Base-by-base conservation (phyloP, 2,888 invertebrate species). In the Sinotaia quadrata region DNA sequence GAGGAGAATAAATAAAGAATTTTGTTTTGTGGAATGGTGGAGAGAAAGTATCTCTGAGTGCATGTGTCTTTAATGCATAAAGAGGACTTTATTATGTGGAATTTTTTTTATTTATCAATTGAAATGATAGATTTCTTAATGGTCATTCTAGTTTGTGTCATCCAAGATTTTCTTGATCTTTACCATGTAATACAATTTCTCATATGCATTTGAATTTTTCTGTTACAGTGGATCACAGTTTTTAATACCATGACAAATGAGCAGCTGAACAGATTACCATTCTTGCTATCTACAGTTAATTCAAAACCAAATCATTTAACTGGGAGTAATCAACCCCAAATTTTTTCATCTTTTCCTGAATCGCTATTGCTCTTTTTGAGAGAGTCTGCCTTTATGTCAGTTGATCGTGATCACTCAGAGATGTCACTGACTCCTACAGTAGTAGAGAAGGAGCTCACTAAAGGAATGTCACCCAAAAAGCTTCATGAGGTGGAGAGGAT, bases 401-500 rank as follows among this genome's bases (percentile, higher is more conserved):
- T 12, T 12, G 7, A 10, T 12, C 51, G 51, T 4, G 18, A 27
- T 34, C 51, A 36, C 15, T 24, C 51, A 12, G 15, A 18, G 4
- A 8, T 33, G 2, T n/a, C 29, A 12, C 15, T n/a, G 18, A n/a
- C 57, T 33, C 68, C 72, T 24, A 54, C 59, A 12, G 29, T 21
- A 15, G 44, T 81, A 29, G 63, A 74, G 21, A n/a, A 57, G 4
- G 65, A 71, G 5, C 62, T 83, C 51, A 72, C 67, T 31, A 72
- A 75, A 37, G 86, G 86, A 12, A 86, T 87, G 85, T 80, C 74
- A 31, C 76, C 80, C 24, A 87, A 87, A 74, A 87, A 87, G 71
- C 66, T 75, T 10, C 85, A 86, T 75, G 87, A 87, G 74, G 84
- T 87, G 24, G 73, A 77, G 34, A 68, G 74, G 34, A 80, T 87